These are phyloP conservation scores for Scaeva pyrastri DNA, from an alignment of 2,888 invertebrate species.

Conservation along the genomic window DNA sequence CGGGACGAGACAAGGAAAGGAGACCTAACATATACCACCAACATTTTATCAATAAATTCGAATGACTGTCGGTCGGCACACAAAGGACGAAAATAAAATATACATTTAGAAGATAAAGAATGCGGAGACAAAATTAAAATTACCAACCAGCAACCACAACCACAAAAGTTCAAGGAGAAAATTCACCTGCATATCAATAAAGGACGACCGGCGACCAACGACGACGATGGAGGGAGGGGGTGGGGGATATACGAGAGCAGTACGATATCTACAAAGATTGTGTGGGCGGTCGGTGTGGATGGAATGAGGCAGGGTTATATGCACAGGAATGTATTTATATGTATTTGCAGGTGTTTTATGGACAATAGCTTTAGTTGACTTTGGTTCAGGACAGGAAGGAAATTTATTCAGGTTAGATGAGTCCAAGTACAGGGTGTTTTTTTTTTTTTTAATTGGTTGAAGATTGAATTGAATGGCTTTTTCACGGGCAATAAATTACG, in stretches of 20 bases:
- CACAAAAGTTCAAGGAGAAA: constrained; percentile 58
- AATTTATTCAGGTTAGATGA: not conserved
- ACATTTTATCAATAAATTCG: constrained; percentile 54
- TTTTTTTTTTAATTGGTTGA: too few relatives aligned
- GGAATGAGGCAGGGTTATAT: not conserved
- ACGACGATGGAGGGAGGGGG: too few relatives aligned
- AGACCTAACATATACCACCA: not conserved
- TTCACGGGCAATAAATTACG: too few relatives aligned
- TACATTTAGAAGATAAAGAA: constrained; percentile 27
- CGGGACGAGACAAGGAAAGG: not conserved
- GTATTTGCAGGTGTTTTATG: constrained; percentile 24
- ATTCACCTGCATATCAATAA: constrained; percentile 42
- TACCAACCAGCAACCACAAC: constrained; percentile 27
- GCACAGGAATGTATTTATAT: not conserved
- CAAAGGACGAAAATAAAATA: constrained; percentile 26
- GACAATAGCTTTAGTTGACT: constrained; percentile 9
- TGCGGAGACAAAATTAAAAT: constrained; percentile 41
- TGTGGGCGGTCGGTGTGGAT: too few relatives aligned
- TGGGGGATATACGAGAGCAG: too few relatives aligned
- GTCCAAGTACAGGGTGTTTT: not conserved
- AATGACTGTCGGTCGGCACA: constrained; percentile 41
- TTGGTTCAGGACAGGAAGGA: not conserved
- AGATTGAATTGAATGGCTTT: too few relatives aligned
- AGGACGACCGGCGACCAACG: too few relatives aligned
- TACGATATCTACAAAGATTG: too few relatives aligned